phyloP scores from a whole-genome alignment of 2,113 vertebrate species.

The Plectropomus leopardus region DNA sequence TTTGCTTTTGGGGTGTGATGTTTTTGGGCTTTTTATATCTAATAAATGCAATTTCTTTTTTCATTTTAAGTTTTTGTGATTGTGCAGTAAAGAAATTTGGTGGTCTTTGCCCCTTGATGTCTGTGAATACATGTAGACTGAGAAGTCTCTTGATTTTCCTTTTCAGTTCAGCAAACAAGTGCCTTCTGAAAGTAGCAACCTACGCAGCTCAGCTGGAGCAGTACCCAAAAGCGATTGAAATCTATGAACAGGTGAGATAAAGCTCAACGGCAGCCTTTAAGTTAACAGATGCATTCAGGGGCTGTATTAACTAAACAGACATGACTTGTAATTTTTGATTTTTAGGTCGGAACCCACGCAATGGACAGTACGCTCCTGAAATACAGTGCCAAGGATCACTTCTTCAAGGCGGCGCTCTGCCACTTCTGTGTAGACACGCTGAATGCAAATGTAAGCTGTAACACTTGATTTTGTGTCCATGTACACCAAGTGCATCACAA shows the following conservation, averaged over 20 bases:
- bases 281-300: not conserved
- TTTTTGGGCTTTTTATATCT: not conserved
- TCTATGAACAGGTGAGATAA: conserved; percentile 90
- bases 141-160: not conserved
- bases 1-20: not conserved
- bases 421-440: conserved; percentile 96
- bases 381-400: conserved; percentile 95
- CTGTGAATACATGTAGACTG: not conserved
- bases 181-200: conserved; percentile 93
- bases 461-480: not conserved
- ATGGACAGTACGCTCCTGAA: conserved; percentile 96
- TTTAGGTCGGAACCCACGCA: conserved; percentile 88
- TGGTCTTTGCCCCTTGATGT: not conserved
- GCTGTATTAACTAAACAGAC: not conserved
- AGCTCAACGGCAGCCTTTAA: not conserved
- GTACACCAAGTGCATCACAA: accelerated
- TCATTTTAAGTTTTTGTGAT: not conserved
- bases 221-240: conserved; percentile 93
- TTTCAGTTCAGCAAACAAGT: conserved; percentile 94
- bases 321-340: not conserved
- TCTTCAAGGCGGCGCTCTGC: conserved; percentile 94
- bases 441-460: conserved; percentile 89
- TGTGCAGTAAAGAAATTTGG: too few species aligned
- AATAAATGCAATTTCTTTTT: not conserved
- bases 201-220: conserved; percentile 94